phyloP scores from a whole-genome alignment of 2,113 vertebrate species.

The Charina bottae region DNA sequence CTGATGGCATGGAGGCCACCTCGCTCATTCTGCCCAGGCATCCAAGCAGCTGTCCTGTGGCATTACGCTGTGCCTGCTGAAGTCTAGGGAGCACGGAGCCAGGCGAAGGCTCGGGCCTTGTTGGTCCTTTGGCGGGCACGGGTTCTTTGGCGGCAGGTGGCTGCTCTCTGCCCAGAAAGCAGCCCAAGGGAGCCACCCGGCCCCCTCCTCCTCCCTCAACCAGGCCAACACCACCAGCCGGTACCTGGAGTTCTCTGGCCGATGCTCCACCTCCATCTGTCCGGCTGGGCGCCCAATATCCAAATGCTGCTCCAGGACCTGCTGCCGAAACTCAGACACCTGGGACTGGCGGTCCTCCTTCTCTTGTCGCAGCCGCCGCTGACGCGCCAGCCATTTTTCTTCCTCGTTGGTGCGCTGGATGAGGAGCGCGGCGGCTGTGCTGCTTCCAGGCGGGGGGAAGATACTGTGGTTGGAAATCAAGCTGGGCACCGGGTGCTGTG shows the following conservation, averaged over 20 bases:
- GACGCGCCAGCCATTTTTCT: slow-evolving; percentile 94
- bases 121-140: not conserved
- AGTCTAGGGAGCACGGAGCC: not conserved
- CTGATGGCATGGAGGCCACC: slow-evolving; percentile 52
- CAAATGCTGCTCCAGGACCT: slow-evolving; percentile 95
- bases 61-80: not conserved
- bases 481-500: slow-evolving; percentile 86
- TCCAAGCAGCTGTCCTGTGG: slow-evolving; percentile 59
- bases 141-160: not conserved
- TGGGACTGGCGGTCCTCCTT: slow-evolving; percentile 98
- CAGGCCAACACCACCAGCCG: not conserved
- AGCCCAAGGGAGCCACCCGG: not conserved
- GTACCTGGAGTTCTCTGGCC: slow-evolving; percentile 87
- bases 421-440: slow-evolving; percentile 81
- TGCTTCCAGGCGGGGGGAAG: slow-evolving; percentile 82
- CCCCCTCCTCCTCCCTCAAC: not conserved
- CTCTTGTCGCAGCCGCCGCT: slow-evolving; percentile 93
- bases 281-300: slow-evolving; percentile 82
- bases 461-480: slow-evolving; percentile 86
- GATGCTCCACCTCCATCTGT: slow-evolving; percentile 78
- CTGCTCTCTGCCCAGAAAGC: not conserved
- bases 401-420: slow-evolving; percentile 94
- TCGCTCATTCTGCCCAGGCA: slow-evolving; percentile 41
- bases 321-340: slow-evolving; percentile 96
- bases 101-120: not conserved